A percentile compares a stretch with the other conserved stretches of the same genome.
Evolutionary conservation across 2,113 vertebrate genomes (phyloP).

Genomic region (Loxodonta africana): DNA sequence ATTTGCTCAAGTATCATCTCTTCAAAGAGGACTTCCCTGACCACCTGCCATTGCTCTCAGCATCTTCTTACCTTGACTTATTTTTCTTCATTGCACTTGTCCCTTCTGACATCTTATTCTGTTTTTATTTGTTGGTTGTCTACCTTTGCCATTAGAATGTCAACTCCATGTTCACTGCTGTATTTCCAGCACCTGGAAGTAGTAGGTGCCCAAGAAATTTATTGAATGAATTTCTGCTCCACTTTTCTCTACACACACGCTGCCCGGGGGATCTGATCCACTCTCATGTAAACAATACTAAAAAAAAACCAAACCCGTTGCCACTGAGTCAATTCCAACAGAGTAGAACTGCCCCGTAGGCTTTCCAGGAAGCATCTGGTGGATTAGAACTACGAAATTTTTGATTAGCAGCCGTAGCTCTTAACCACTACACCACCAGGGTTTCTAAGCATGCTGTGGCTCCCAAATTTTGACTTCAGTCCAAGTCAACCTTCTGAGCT

Average conservation of each 20-base stretch:
- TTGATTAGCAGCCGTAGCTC: no score
- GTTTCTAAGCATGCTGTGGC: no score
- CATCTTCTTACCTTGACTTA: neutral
- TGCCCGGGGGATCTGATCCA: neutral
- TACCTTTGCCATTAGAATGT: conserved; percentile 2
- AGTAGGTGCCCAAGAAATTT: neutral
- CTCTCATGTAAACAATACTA: neutral
- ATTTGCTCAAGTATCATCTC: neutral
- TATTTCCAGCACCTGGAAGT: neutral
- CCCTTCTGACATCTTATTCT: neutral
- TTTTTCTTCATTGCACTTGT: neutral
- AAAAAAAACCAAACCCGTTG: no score
- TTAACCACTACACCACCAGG: no score
- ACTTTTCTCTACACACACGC: neutral
- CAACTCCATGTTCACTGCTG: neutral
- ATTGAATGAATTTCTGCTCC: neutral
- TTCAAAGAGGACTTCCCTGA: neutral
- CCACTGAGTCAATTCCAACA: no score
- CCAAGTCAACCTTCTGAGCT: neutral
- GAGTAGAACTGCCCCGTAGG: no score
- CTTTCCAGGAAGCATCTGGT: no score
- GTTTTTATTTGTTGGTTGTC: neutral
- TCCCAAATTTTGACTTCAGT: conserved; percentile 46
- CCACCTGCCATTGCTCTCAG: neutral
- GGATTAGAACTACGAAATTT: no score